Evolutionary conservation across 2,888 invertebrate species (phyloP), one percentile per base, ranked within the genome.

Genomic region (Auanema freiburgensis): DNA sequence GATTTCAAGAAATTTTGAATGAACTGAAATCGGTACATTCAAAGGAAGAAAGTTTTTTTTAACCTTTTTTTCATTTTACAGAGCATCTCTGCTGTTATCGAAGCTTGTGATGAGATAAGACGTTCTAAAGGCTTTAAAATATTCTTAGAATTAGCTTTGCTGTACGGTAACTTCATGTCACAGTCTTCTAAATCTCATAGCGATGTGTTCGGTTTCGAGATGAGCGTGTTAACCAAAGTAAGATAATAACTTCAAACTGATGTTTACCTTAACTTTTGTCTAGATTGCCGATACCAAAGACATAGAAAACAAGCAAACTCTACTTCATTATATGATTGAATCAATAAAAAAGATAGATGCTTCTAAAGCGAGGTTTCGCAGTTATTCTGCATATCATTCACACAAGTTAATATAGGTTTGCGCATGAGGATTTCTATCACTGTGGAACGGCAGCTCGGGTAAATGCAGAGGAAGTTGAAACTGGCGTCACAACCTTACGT

Each of bases 161-260:
- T 95, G 12, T 87, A 96, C 23, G 97, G 97, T 3, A 98, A 98
- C 86, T 94, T 92, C 82, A 92, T 98, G 92, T 95, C 95, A 0
- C 92, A 93, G 8, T 90, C 90, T 80, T 94, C 95, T 83, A 94
- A 91, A 1, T 66, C 63, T 50, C 72, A 71, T 63, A 69, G 74
- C 57, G 92, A 91, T 72, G 93, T 95, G 0, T 91, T 92, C 79
- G 98, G 94, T 0, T 98, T 97, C 85, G 96, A 98, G 85, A 92
- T 98, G 79, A 93, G 91, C 83, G 96, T 92, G 84, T 87, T 98
- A 11, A 91, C 95, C 0, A 96, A 97, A 88, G 92, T 92, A 83
- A 74, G 51, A 43, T n/a, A 43, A 12, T n/a, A 43, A 11, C 43
- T 43, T n/a, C 43, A 12, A 12, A 14, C 43, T 11, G 43, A 43